Percentiles rank a stretch among this genome's conserved stretches.
These are phyloP conservation scores for Mormyrops boulengeri DNA, from an alignment of 2,797 vertebrate species.

Conservation along the genomic window DNA sequence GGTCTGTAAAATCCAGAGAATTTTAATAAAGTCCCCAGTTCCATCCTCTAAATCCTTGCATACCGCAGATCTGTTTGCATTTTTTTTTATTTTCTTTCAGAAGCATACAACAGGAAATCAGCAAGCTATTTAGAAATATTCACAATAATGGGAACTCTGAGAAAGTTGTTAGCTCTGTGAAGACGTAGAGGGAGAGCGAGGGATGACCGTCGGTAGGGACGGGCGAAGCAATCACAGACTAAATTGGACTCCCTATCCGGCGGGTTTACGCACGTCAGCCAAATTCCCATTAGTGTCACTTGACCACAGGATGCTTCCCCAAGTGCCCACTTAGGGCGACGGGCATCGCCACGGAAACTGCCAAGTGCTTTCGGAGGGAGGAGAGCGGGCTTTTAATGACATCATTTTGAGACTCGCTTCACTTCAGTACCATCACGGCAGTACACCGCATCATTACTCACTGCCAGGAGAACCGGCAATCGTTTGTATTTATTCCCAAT, in stretches of 20 bases:
- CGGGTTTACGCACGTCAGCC: neutral
- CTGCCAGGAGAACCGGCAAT: neutral
- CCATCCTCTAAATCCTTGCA: neutral
- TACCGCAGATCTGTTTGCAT: neutral
- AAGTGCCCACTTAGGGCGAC: neutral
- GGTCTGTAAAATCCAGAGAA: neutral
- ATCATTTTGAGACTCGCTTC: neutral
- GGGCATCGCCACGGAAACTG: neutral
- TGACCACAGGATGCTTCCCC: neutral
- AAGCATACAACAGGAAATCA: neutral
- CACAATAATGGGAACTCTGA: neutral
- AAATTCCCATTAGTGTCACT: neutral
- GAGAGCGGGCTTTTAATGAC: neutral
- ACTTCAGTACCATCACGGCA: neutral
- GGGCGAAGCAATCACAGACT: neutral
- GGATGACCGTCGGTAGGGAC: neutral
- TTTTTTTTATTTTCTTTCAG: neutral
- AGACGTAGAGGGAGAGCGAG: neutral
- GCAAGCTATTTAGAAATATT: neutral
- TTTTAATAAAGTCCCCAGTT: constrained; percentile 6
- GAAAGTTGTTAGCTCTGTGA: neutral
- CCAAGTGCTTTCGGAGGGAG: neutral
- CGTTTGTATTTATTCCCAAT: neutral
- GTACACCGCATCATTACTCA: neutral
- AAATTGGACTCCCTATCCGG: neutral